Evolutionary conservation across 1,140 invertebrate species (phyloP).

Genomic region (Bemisia tabaci): DNA sequence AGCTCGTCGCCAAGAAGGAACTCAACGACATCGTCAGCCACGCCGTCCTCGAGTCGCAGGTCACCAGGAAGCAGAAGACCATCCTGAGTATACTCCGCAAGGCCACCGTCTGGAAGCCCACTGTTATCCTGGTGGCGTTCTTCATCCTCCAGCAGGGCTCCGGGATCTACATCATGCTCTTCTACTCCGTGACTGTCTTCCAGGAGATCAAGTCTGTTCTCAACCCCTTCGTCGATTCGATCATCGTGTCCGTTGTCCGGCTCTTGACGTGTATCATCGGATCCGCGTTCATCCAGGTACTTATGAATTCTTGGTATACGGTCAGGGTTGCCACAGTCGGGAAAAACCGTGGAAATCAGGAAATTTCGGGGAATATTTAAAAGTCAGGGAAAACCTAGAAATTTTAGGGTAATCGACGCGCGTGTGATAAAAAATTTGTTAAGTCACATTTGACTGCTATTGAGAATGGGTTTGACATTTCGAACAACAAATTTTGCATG

Average conservation of each 20-base stretch:
- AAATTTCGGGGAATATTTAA: too few species aligned
- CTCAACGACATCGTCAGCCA: conserved; percentile 35
- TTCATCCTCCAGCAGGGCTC: conserved; percentile 55
- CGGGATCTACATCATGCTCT: conserved; percentile 60
- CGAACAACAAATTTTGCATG: too few species aligned
- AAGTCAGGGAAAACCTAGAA: too few species aligned
- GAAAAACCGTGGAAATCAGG: too few species aligned
- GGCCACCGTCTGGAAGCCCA: conserved; percentile 42
- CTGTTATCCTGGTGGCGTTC: conserved; percentile 42
- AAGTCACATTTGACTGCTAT: too few species aligned
- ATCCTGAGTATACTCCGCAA: conserved; percentile 18
- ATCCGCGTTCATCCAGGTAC: conserved; percentile 47
- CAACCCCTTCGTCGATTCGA: conserved; percentile 46
- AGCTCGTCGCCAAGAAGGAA: conserved; percentile 39
- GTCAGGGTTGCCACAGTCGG: too few species aligned
- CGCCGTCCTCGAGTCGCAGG: not conserved
- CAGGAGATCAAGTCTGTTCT: conserved; percentile 44
- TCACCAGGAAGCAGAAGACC: not conserved
- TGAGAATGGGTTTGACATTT: too few species aligned
- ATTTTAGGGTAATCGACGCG: too few species aligned
- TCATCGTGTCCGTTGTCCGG: conserved; percentile 49
- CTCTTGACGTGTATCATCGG: conserved; percentile 48
- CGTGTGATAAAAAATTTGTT: too few species aligned
- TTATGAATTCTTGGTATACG: too few species aligned
- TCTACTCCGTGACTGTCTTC: conserved; percentile 56